Evolutionary conservation across 2,888 invertebrate species (phyloP), one percentile per base, ranked within the genome.

Genomic region (Metallyticus violacea): DNA sequence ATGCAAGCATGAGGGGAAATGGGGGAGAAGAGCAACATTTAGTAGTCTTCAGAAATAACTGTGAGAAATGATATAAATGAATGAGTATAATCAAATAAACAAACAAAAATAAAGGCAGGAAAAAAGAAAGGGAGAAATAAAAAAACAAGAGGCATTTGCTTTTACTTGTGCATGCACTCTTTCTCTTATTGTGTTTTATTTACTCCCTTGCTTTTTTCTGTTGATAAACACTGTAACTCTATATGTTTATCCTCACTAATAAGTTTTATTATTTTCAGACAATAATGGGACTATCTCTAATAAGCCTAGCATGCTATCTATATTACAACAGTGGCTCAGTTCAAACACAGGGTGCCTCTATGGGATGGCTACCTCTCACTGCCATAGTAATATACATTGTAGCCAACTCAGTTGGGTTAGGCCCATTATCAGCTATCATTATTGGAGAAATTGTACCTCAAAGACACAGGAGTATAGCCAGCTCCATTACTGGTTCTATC

Each of bases 381-480:
- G 90, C 90, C 27, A 88, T 92, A 4, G 87, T 91, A 5, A 81
- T 91, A 4, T 92, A 90, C 88, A 90, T 91, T 28, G 87, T 90
- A 5, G 90, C 90, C 4, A 92, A 91, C 89, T 89, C 90, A 0
- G 81, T 91, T 7, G 91, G 92, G 9, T 90, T 90, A 84, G 91
- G 91, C 1, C 91, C 92, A 5, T 90, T 92, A 22, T 92, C 91
- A 22, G 91, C 91, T 90, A 88, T 91, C 7, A 89, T 91, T 87
- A 90, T 91, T 90, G 89, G 92, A 7, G 92, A 92, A 89, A 88
- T 92, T 79, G 89, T 93, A 89, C 90, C 93, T 89, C 88, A 90
- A 5, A 88, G 91, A 85, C 92, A 90, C 62, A 89, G 90, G 87
- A 91, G 86, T 28, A 81, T 91, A 6, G 92, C 93, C 0, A 91